Base-by-base conservation (phyloP, 2,888 invertebrate genomes). In the Microctonus aethiopoides region DNA sequence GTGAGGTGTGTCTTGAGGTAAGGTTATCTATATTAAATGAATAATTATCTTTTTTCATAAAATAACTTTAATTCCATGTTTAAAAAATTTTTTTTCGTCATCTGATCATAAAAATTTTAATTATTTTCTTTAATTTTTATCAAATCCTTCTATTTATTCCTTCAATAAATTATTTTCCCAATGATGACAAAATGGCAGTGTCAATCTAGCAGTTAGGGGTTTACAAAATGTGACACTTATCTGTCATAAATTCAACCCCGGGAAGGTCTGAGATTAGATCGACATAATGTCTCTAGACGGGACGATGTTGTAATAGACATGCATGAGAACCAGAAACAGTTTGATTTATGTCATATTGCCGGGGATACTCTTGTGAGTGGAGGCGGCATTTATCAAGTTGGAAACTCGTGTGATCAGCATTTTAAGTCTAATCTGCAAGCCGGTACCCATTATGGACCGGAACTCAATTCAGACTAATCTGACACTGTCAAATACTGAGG, bases 381-480 rank as follows among this genome's bases (percentile, higher is more conserved):
- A 84, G 82, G 83, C 86, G 87, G 78, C 81, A 87, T 88, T 84
- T 87, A 83, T 83, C 84, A 83, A 83, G 90, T 90, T 93, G 92
- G 91, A 92, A 93, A 87, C 92, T 89, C 91, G 89, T 86, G 89
- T 89, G 90, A 90, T 90, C 90, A 87, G 93, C 93, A 79, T 72
- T 92, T 92, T 93, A 86, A 93, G 93, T 91, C 85, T 87, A 91
- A 93, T 93, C 88, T 92, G 92, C 91, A 89, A 92, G 92, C 90
- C 91, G 89, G 87, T 70, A 32, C 39, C 57, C 41, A 61, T 32
- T 84, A 76, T 75, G 36, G 82, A 87, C 88, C 88, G 91, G 87
- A 93, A 93, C 93, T 93, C 93, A 92, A 93, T 93, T 93, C 93
- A 93, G 93, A 93, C 93, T 93, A 93, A 89, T 93, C 92, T 93